A percentile compares a stretch with the other conserved stretches of the same genome.
Conservation (phyloP, 1,140 invertebrate genomes). For the Luehdorfia chinensis region DNA sequence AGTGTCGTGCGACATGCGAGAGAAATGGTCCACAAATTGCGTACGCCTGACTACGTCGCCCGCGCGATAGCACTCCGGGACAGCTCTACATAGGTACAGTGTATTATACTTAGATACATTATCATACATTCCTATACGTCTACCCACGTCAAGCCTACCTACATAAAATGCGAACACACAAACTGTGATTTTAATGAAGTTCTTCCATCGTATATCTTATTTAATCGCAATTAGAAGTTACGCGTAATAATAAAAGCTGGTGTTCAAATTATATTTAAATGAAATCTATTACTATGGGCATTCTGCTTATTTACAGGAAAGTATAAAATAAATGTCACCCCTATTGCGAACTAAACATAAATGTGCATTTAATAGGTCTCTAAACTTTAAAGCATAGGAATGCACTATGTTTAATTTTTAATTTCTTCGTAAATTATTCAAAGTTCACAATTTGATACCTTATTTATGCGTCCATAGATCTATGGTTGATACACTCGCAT, state of each 20-base stretch:
- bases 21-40: slow-evolving; percentile 66
- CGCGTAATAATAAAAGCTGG: slow-evolving; percentile 1
- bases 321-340: slow-evolving; percentile 45
- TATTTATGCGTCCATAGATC: too few relatives aligned
- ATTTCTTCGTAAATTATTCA: slow-evolving; percentile 13
- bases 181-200: slow-evolving; percentile 11
- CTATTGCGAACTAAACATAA: slow-evolving; percentile 31
- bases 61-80: slow-evolving; percentile 29
- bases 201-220: slow-evolving; percentile 6
- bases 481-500: too few relatives aligned
- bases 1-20: slow-evolving; percentile 54
- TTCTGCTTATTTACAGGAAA: slow-evolving; percentile 39
- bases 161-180: slow-evolving; percentile 3
- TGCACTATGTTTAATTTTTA: slow-evolving; percentile 33
- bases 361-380: slow-evolving; percentile 39
- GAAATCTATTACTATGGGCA: slow-evolving; percentile 21
- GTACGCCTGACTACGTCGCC: slow-evolving; percentile 49
- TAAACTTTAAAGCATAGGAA: slow-evolving; percentile 39
- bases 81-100: slow-evolving; percentile 17
- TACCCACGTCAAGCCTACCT: slow-evolving; percentile 14
- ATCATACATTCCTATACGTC: slow-evolving; percentile 15
- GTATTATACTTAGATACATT: slow-evolving; percentile 8
- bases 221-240: background rate
- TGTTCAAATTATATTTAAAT: slow-evolving; percentile 15
- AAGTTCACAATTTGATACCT: too few relatives aligned